phyloP scores from a whole-genome alignment of 2,888 invertebrate species.

The Mesoligia furuncula region DNA sequence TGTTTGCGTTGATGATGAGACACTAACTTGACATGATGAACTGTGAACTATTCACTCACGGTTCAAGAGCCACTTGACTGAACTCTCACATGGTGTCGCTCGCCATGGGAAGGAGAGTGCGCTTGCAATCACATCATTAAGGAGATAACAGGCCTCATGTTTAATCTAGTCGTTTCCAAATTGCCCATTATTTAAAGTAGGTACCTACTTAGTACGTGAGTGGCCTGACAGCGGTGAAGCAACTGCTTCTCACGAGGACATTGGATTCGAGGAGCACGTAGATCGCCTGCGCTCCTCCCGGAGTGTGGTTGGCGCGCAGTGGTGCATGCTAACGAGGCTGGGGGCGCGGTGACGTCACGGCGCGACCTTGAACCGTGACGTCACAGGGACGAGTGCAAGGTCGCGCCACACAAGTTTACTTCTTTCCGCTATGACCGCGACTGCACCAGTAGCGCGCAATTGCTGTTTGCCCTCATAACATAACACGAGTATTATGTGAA shows the following conservation, averaged over 20 bases:
- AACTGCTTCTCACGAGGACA: no score
- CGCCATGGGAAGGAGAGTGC: slow-evolving; percentile 1
- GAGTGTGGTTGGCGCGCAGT: neutral
- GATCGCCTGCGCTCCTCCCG: neutral
- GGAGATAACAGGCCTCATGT: neutral
- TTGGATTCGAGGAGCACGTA: no score
- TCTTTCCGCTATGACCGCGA: neutral
- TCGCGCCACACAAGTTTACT: slow-evolving; percentile 26
- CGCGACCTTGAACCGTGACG: slow-evolving; percentile 67
- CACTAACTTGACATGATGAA: slow-evolving; percentile 14
- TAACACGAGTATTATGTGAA: slow-evolving; percentile 6
- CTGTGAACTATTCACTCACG: slow-evolving; percentile 6
- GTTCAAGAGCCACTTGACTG: slow-evolving; percentile 26
- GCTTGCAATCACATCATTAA: slow-evolving; percentile 15
- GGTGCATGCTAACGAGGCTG: slow-evolving; percentile 46
- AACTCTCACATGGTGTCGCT: neutral
- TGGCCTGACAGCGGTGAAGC: neutral
- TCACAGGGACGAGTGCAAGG: slow-evolving; percentile 54
- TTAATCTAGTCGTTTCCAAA: slow-evolving; percentile 12
- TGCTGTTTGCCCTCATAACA: neutral
- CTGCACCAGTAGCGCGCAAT: slow-evolving; percentile 3
- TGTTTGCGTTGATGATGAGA: neutral
- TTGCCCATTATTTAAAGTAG: neutral
- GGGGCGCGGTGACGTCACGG: slow-evolving; percentile 52
- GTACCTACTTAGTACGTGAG: no score